Evolutionary conservation across 2,113 vertebrate species (phyloP).

Genomic region (Thomomys bottae): DNA sequence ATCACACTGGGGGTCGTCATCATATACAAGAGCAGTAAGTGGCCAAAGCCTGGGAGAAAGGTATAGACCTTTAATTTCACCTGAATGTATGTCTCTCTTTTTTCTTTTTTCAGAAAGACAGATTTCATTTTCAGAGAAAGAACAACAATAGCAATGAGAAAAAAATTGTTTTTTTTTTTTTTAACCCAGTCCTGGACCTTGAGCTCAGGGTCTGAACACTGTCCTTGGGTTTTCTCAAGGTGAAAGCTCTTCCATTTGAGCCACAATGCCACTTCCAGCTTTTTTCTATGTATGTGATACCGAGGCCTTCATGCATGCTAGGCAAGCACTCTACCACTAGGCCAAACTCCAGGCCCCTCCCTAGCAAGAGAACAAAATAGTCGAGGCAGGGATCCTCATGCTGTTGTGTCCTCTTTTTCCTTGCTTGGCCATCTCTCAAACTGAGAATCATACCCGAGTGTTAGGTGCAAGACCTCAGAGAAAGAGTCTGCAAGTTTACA

Average conservation of each 20-base stretch:
- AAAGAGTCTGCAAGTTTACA: not conserved
- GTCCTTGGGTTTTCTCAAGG: too few relatives aligned
- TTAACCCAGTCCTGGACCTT: too few relatives aligned
- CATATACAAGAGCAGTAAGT: not conserved
- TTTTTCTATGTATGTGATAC: too few relatives aligned
- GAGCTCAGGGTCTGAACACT: too few relatives aligned
- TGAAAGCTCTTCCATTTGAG: too few relatives aligned
- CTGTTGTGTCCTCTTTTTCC: not conserved
- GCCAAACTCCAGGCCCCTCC: too few relatives aligned
- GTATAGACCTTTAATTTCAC: slow-evolving; percentile 11
- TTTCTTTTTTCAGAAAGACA: slow-evolving; percentile 39
- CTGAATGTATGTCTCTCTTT: slow-evolving; percentile 33
- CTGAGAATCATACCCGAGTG: not conserved
- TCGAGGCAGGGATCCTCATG: not conserved
- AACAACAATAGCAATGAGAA: too few relatives aligned
- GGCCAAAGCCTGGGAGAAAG: not conserved
- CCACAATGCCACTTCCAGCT: too few relatives aligned
- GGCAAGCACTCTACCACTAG: too few relatives aligned
- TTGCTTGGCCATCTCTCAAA: not conserved
- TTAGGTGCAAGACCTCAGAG: not conserved
- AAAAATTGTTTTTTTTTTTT: too few relatives aligned
- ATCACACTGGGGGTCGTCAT: slow-evolving; percentile 46
- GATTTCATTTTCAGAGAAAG: slow-evolving; percentile 37
- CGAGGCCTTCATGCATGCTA: too few relatives aligned
- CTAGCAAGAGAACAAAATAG: slow-evolving; percentile 7